Evolutionary conservation across 2,888 invertebrate species (phyloP), one percentile per base, ranked within the genome.

Genomic region (Hirtodrosophila trivittata): DNA sequence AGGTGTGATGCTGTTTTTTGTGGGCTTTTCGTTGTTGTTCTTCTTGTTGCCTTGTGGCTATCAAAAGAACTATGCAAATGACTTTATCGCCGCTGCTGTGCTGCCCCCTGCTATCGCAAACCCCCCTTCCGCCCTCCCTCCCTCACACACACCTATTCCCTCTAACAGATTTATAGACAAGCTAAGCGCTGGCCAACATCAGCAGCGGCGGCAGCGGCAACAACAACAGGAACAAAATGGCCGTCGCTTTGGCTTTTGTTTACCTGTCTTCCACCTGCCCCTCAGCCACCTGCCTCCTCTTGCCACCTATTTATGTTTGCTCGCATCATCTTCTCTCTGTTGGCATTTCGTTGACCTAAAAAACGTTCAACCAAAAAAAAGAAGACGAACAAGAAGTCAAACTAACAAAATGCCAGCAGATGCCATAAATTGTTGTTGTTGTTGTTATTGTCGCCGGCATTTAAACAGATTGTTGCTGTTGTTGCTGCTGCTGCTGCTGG

Each of bases 331-430:
- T 55, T 73, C 68, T 56, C 54, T 73, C 57, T 69, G 70, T 75
- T 87, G 86, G 83, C 76, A 85, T 85, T 87, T 82, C 75, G 81
- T 87, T 82, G 81, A 82, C 81, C 81, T 87, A 82, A 82, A 82
- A 87, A 82, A 77, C 72, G 86, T 75, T 85, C 63, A 85, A 81
- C 72, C 51, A 42, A 62, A 76, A 60, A 56, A 54, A 64, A 64
- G 47, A 63, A 42, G n/a, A 42, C 18, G 3, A 37, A 28, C 16
- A 37, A 57, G 43, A 62, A 57, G 43, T 28, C 16, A 46, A 46
- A 67, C 56, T 69, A 65, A 66, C 66, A 75, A 75, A 80, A 83
- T 78, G 65, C 74, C 85, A 76, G 54, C 68, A 76, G 77, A 68
- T 83, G 74, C 63, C 75, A 81, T 77, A 83, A 71, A 85, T 72